Evolutionary conservation across 2,113 vertebrate species (phyloP).

Genomic region (Clupea harengus): DNA sequence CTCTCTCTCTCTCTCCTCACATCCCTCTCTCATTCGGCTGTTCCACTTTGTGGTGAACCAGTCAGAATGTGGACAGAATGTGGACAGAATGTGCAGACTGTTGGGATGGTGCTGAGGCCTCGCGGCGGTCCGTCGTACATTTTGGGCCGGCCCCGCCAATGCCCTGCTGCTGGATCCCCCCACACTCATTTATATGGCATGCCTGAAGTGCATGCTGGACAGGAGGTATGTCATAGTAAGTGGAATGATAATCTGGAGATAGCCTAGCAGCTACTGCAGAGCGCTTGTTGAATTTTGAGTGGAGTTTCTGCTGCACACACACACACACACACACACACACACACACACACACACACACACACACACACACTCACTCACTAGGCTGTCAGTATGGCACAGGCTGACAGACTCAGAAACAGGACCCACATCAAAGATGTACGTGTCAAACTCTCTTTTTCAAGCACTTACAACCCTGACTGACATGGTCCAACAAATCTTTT

Average conservation of each 20-base stretch:
- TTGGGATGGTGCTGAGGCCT: neutral
- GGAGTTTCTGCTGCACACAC: neutral
- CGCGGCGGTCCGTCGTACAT: no score
- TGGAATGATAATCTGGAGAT: neutral
- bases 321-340: neutral
- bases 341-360: neutral
- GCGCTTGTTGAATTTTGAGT: neutral
- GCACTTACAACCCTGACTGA: neutral
- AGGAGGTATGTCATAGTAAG: neutral
- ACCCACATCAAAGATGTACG: neutral
- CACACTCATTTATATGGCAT: neutral
- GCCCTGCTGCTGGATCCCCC: neutral
- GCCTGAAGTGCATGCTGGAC: neutral
- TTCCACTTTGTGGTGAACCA: no score
- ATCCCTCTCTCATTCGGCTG: no score
- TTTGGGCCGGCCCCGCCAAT: neutral
- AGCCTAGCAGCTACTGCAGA: no score
- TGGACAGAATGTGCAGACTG: no score
- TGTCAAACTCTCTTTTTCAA: neutral
- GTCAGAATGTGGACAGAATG: no score
- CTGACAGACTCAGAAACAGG: neutral
- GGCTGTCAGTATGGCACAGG: neutral
- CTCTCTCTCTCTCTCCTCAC: no score
- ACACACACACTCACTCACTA: neutral
- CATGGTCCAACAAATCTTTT: neutral